Evolutionary conservation across 2,113 vertebrate species (phyloP).

Genomic region (Chinchilla lanigera): DNA sequence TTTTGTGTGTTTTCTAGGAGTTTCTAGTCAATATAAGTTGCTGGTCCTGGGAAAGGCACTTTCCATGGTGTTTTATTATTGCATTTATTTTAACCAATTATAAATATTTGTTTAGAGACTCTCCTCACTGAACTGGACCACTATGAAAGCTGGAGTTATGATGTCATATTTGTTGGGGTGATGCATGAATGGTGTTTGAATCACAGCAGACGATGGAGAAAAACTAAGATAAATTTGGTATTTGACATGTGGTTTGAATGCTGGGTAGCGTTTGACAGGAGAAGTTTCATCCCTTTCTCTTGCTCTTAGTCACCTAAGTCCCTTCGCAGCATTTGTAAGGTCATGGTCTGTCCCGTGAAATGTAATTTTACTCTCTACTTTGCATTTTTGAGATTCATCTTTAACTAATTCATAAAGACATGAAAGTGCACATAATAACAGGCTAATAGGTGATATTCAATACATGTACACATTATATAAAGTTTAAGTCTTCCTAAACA

Average conservation of each 20-base stretch:
- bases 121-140: neutral
- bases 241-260: neutral
- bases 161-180: rapidly evolving
- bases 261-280: neutral
- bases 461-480: neutral
- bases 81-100: neutral
- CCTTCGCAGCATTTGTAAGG: neutral
- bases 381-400: neutral
- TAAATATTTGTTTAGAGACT: neutral
- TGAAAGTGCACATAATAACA: neutral
- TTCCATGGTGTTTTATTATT: neutral
- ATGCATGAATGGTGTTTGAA: neutral
- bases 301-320: neutral
- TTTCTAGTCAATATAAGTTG: neutral
- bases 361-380: neutral
- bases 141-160: neutral
- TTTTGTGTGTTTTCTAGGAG: neutral
- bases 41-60: neutral
- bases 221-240: neutral
- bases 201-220: neutral
- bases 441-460: neutral
- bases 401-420: neutral
- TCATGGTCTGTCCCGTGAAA: neutral
- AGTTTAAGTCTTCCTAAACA: neutral
- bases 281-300: too few relatives aligned